These are phyloP conservation scores for Ochlodes sylvanus DNA, from an alignment of 2,888 invertebrate species.

Conservation along the genomic window DNA sequence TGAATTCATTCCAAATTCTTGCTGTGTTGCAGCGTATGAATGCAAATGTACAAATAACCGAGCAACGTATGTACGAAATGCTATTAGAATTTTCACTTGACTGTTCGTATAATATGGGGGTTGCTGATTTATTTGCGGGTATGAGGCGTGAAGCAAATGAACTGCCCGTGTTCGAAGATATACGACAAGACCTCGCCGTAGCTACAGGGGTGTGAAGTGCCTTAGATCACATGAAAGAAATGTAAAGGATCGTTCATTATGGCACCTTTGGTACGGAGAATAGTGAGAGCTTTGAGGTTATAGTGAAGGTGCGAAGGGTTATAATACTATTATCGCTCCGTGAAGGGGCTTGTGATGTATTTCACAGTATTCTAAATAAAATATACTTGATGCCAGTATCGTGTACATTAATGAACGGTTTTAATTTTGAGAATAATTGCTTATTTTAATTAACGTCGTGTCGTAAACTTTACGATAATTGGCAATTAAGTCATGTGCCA, in stretches of 20 bases:
- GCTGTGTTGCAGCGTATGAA: conserved; percentile 35
- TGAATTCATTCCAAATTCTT: conserved; percentile 35
- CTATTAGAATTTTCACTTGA: conserved; percentile 62
- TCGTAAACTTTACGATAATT: conserved; percentile 4
- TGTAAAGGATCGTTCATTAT: conserved; percentile 38
- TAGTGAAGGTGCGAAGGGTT: conserved; percentile 19
- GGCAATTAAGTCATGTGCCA: conserved; percentile 3
- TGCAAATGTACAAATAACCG: conserved; percentile 38
- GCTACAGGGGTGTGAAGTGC: conserved; percentile 56
- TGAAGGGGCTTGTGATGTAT: not conserved
- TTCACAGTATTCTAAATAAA: not conserved
- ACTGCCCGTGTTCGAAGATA: conserved; percentile 75
- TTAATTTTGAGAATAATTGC: conserved; percentile 1
- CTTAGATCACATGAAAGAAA: conserved; percentile 53
- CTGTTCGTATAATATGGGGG: conserved; percentile 60
- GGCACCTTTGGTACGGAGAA: conserved; percentile 30
- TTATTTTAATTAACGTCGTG: not conserved
- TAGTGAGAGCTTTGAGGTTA: conserved; percentile 25
- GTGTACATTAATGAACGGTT: not conserved
- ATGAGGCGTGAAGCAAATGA: conserved; percentile 82
- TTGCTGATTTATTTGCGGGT: conserved; percentile 81
- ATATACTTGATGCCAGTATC: not conserved
- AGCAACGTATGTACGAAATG: conserved; percentile 50
- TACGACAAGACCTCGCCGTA: conserved; percentile 68
- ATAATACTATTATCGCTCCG: conserved; percentile 9